phyloP scores from a whole-genome alignment of 1,140 invertebrate species.

The Drosophila serrata region DNA sequence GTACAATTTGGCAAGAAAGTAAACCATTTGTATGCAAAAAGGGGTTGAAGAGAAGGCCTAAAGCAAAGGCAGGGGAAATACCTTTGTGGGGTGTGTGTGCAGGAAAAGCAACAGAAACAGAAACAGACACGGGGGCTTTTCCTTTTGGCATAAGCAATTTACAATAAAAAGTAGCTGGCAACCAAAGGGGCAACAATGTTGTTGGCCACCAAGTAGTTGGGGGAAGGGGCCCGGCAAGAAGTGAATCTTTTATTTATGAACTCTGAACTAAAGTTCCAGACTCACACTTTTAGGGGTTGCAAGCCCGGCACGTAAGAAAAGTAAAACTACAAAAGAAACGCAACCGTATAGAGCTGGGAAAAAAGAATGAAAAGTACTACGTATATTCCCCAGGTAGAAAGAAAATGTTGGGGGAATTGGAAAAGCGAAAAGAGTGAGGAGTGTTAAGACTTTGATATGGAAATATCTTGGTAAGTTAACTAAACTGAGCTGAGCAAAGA shows the following conservation, averaged over 20 bases:
- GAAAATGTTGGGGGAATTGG: conserved; percentile 1
- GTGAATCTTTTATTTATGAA: conserved; percentile 82
- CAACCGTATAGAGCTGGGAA: conserved; percentile 11
- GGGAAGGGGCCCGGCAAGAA: conserved; percentile 47
- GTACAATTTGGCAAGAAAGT: conserved; percentile 76
- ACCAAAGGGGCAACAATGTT: conserved; percentile 67
- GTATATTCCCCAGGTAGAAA: conserved; percentile 40
- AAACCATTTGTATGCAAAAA: conserved; percentile 61
- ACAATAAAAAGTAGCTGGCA: conserved; percentile 77
- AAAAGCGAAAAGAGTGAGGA: not conserved
- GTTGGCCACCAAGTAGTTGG: conserved; percentile 4
- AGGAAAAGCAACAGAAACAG: not conserved
- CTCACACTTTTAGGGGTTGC: conserved; percentile 48
- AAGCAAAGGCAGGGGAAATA: conserved; percentile 45
- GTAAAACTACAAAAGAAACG: conserved; percentile 58
- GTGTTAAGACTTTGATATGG: conserved; percentile 71
- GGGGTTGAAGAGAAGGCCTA: conserved; percentile 11
- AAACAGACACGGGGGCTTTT: conserved; percentile 50
- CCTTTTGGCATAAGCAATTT: conserved; percentile 80
- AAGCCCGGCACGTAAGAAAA: conserved; percentile 54
- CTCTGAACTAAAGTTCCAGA: conserved; percentile 48
- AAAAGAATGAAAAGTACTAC: conserved; percentile 7
- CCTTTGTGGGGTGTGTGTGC: conserved; percentile 50
- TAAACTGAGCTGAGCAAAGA: conserved; percentile 8
- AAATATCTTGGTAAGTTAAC: conserved; percentile 35